Percentiles rank a stretch among this genome's conserved stretches.
These are phyloP conservation scores for Tachycineta bicolor DNA, from an alignment of 2,113 vertebrate genomes.

Conservation along the genomic window DNA sequence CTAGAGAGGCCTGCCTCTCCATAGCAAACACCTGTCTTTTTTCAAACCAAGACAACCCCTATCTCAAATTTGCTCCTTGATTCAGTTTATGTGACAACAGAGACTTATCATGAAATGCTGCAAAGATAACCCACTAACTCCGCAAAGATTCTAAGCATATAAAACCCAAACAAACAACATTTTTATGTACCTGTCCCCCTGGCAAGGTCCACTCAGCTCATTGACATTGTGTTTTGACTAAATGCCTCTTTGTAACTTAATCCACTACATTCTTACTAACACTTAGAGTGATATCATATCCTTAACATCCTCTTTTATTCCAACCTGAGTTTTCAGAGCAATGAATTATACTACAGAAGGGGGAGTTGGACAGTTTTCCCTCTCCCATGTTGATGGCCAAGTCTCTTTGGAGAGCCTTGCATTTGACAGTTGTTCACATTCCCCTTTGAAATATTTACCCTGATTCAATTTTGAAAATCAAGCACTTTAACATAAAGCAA, in stretches of 20 bases:
- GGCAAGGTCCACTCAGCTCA: not conserved
- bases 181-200: not conserved
- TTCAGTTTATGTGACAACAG: not conserved
- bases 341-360: not conserved
- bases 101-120: not conserved
- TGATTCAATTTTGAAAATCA: not conserved
- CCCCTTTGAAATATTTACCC: not conserved
- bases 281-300: not conserved
- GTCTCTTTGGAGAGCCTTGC: not conserved
- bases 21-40: too few species aligned
- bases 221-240: fast-evolving
- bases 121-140: not conserved
- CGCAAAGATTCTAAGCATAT: not conserved
- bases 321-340: not conserved
- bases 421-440: not conserved
- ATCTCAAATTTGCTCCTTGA: not conserved
- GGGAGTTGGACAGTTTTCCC: not conserved
- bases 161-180: not conserved
- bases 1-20: too few species aligned
- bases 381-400: not conserved
- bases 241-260: not conserved
- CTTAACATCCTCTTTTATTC: not conserved
- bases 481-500: not conserved
- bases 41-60: too few species aligned
- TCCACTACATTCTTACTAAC: not conserved